Evolutionary conservation across 2,113 vertebrate species (phyloP).

Genomic region (Myotis davidii): DNA sequence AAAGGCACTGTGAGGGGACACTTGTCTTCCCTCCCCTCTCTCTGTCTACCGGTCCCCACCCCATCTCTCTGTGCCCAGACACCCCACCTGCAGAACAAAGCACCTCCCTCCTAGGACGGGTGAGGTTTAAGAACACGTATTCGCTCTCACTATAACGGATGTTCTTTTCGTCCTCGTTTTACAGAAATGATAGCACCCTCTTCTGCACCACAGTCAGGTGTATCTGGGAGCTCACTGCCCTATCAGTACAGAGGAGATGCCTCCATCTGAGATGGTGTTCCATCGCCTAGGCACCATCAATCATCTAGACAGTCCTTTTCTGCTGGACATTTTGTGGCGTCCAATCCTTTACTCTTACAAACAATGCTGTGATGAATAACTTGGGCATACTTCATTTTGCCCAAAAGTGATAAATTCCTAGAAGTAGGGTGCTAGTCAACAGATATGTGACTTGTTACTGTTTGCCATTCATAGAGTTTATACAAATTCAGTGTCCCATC

Average conservation of each 20-base stretch:
- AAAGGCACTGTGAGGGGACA: neutral
- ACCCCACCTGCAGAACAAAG: neutral
- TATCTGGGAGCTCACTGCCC: neutral
- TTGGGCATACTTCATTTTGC: neutral
- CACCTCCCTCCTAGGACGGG: rapidly evolving
- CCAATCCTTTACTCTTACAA: neutral
- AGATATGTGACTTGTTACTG: neutral
- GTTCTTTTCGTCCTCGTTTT: neutral
- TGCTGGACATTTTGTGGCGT: neutral
- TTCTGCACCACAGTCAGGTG: neutral
- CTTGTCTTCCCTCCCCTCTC: neutral
- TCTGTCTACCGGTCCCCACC: neutral
- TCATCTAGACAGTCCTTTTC: neutral
- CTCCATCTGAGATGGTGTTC: neutral
- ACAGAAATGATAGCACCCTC: neutral
- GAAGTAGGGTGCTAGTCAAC: neutral
- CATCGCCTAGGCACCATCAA: neutral
- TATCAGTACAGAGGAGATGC: neutral
- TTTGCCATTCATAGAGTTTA: neutral
- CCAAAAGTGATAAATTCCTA: neutral
- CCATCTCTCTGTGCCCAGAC: neutral
- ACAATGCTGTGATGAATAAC: neutral
- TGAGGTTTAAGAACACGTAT: neutral
- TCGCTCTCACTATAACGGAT: rapidly evolving
- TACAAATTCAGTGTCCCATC: neutral